Base-by-base conservation (phyloP, 2,888 invertebrate genomes). In the Hoplodrina blanda region DNA sequence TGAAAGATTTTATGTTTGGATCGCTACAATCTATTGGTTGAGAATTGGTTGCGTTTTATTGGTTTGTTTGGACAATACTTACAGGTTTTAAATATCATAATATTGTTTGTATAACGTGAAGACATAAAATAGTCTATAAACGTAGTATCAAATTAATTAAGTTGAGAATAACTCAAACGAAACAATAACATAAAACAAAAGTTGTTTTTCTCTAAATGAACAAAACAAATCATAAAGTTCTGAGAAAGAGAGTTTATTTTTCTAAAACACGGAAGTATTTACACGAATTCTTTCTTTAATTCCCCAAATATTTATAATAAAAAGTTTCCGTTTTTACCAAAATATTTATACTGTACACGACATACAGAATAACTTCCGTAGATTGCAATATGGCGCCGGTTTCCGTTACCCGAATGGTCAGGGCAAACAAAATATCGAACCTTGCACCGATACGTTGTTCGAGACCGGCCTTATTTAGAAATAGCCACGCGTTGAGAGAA, bases 381-480 rank as follows among this genome's bases (percentile, higher is more conserved):
- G 68, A 76, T 77, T 74, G 76, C 79, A 83, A 83, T 83, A 85
- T 81, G 82, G 82, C 77, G 77, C 74, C 67, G 73, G 78, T 88
- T 87, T 89, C 89, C 88, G 89, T 87, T 89, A 89, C 86, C 84
- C 84, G 84, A 88, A 85, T 88, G 89, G 90, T 85, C 87, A 86
- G 85, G 70, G 84, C 85, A 89, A 90, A 91, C 91, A 87, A 86
- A 90, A 88, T 90, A 88, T 89, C 84, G 81, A 87, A 85, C 84
- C 85, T 85, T 84, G 85, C 83, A 85, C 83, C 86, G 78, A 88
- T 90, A 89, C 85, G 82, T 80, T 86, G 90, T 87, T 90, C 89
- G 87, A 74, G 85, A 76, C 85, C 63, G 77, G 69, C 91, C 92
- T 85, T 92, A 90, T 91, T 89, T 90, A 89, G 91, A 89, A 84